Base-by-base conservation (phyloP, 2,888 invertebrate genomes). In the Drosophila phalerata region DNA sequence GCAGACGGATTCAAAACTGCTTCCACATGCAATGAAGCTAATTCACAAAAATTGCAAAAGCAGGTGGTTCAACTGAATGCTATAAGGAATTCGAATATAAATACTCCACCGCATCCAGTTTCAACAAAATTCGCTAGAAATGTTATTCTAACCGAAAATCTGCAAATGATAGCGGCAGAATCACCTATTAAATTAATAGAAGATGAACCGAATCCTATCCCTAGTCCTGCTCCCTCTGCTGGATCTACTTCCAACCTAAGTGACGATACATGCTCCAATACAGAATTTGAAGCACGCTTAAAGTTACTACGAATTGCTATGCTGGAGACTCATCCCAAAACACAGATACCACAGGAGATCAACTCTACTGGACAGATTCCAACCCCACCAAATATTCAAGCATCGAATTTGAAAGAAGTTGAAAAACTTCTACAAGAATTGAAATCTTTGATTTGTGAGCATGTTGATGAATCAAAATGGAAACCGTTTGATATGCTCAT, bases 121-220 rank as follows among this genome's bases (percentile, higher is more conserved):
- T 28, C 49, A 1, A 22, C 28, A 5, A 52, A 61, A 11, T 28
- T 60, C 1, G 43, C 30, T 0, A 38, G 57, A 22, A 48, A 32
- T 58, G 49, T 32, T 0, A 69, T 79, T 8, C 15, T 85, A 1
- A 49, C 13, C 6, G 82, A 82, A 15, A 72, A 60, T 47, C 63
- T 76, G 11, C 79, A 84, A 70, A 86, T 84, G 87, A 52, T 84
- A 22, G 68, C 85, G 4, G 82, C 78, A 0, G 84, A 84, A 25
- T 84, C 84, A 10, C 84, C 84, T 0, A 38, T 84, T 5, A 85
- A 84, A 28, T 52, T 84, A 0, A 65, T 82, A 1, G 78, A 86
- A 13, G 84, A 84, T 52, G 84, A 87, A 5, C 55, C 63, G 9
- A 38, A 34, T 48, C 19, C 48, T 0, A 17, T 48, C 0, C 45